Evolutionary conservation across 2,888 invertebrate genomes (phyloP).

Genomic region (Tortricodes alternella): DNA sequence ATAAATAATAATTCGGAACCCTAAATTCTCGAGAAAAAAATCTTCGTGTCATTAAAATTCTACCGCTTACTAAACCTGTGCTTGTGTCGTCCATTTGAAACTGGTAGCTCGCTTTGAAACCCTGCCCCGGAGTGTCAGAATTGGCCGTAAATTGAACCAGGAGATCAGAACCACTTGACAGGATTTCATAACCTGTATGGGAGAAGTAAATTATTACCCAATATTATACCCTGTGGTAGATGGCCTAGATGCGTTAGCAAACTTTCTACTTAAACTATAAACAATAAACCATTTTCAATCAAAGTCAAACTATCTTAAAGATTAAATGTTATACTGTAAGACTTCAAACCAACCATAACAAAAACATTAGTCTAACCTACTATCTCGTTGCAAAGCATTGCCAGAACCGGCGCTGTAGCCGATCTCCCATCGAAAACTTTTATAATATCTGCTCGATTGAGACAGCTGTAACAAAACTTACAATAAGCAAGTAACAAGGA

Average conservation of each 20-base stretch:
- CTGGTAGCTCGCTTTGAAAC: constrained; percentile 89
- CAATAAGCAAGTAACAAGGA: constrained; percentile 14
- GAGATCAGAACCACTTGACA: constrained; percentile 91
- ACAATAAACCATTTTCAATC: no score
- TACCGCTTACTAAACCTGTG: constrained; percentile 75
- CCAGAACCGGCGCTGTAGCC: constrained; percentile 88
- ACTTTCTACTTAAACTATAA: no score
- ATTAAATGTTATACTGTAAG: not conserved
- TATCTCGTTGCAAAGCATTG: constrained; percentile 91
- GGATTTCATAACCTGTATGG: constrained; percentile 85
- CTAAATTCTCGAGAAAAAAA: not conserved
- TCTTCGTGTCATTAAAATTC: not conserved
- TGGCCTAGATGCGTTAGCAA: not conserved
- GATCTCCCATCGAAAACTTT: constrained; percentile 92
- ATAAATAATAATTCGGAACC: no score
- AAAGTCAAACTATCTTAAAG: no score
- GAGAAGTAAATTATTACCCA: not conserved
- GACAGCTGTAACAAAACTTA: constrained; percentile 84
- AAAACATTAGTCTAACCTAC: constrained; percentile 65
- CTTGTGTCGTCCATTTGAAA: constrained; percentile 84
- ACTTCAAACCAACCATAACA: not conserved
- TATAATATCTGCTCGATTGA: constrained; percentile 91
- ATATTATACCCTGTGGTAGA: constrained; percentile 2
- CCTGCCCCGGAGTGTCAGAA: constrained; percentile 89
- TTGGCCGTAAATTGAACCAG: constrained; percentile 92